These are phyloP conservation scores for Pseudopipra pipra DNA, from an alignment of 2,113 vertebrate species.

Conservation along the genomic window DNA sequence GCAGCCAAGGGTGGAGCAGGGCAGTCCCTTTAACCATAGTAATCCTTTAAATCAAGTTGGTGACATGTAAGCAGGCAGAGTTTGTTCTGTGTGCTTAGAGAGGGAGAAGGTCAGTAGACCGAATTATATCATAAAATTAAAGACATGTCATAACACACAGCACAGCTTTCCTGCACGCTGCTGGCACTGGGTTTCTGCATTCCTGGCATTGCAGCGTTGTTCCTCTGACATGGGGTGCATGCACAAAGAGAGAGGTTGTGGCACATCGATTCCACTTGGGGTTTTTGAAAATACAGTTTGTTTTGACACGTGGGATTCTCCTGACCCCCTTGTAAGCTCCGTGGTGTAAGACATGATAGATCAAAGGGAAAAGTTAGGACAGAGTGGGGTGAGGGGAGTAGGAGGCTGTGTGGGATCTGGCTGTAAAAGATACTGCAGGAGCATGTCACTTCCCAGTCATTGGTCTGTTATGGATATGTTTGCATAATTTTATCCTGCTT, in stretches of 20 bases:
- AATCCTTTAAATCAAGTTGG: neutral
- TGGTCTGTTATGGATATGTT: neutral
- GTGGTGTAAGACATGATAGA: neutral
- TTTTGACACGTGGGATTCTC: conserved; percentile 6
- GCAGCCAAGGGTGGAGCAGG: neutral
- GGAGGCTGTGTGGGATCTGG: neutral
- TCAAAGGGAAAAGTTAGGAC: neutral
- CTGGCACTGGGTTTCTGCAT: neutral
- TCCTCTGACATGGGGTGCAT: neutral
- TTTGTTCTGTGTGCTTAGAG: neutral
- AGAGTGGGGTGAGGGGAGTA: neutral
- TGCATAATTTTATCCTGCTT: neutral
- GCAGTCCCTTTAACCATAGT: neutral
- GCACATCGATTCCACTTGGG: fast-evolving
- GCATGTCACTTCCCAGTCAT: neutral
- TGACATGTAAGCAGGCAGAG: neutral
- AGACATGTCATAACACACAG: neutral
- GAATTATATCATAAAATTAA: neutral
- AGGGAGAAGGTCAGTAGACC: neutral
- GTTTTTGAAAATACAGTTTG: neutral
- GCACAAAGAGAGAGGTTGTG: neutral
- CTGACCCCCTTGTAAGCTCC: neutral
- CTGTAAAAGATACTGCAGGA: neutral
- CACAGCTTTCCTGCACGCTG: neutral
- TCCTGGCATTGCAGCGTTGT: neutral